Evolutionary conservation across 1,140 invertebrate genomes (phyloP), one percentile per base, ranked within the genome.

Genomic region (Zaprionus gabonicus): DNA sequence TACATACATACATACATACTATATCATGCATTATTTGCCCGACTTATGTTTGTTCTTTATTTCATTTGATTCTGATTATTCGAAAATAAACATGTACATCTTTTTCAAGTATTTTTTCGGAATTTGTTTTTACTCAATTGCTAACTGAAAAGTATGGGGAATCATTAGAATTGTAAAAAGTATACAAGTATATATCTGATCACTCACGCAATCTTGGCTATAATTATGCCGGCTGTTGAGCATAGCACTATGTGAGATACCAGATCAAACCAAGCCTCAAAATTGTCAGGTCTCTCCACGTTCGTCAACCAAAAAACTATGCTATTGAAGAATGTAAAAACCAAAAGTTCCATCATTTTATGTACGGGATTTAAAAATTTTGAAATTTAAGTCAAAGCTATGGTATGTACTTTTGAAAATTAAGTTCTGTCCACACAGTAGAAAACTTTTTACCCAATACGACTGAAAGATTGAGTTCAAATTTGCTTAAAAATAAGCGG

Each of bases 61-160:
- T 74, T 49, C 23, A n/a, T 69, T 58, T 10, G 31, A 34, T 76
- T 74, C 68, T 53, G 41, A 58, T 80, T 59, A 51, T 68, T 73
- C 66, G 60, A 38, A 58, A 66, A 75, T 78, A 88, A 88, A 88
- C 73, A 88, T 60, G 23, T 65, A 80, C 80, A 83, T 80, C 77
- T 82, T 80, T 83, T 85, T 78, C 36, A 62, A 77, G 46, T 31
- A 34, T 31, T 44, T 51, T 17, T 7, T 4, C 17, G 1, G 10
- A n/a, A 34, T 44, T 27, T 36, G 4, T 41, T 36, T 20, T 25
- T 6, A 27, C 10, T 67, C n/a, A 74, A 27, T 28, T 25, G 2
- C 31, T n/a, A 71, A 17, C 13, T 49, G 20, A 25, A 66, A 15
- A 59, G 0, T 17, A 15, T 9, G 13, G 13, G 17, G 13, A 28